Base-by-base conservation (phyloP, 2,888 invertebrate species). In the Mesorhabditis spiculigera region DNA sequence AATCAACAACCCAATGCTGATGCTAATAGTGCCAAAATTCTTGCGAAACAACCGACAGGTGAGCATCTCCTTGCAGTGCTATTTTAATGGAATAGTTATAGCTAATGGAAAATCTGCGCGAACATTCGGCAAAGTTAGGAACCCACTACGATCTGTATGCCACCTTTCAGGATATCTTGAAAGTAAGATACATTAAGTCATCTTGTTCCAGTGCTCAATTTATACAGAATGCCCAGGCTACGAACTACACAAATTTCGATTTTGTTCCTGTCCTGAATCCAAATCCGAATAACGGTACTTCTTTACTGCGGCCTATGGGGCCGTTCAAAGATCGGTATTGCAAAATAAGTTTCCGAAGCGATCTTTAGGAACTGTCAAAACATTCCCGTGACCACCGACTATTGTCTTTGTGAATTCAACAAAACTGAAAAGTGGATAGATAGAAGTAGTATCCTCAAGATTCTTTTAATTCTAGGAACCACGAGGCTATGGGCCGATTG, bases 61-160 rank as follows among this genome's bases (percentile, higher is more conserved):
- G 58, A 50, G 58, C 28, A 28, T 28, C 28, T 28, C 28, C 28
- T 28, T 3, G 28, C 28, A 28, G 28, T 28, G 28, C 28, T 3
- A 28, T n/a, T 50, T 13, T 50, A 1, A 50, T 13, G n/a, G 58
- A 50, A 50, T 13, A 50, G 1, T 50, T 50, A 28, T 28, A 50
- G 58, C 58, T 50, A 50, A 50, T 50, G n/a, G n/a, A 50, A n/a
- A 50, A 50, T 50, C 58, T 50, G 58, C 58, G n/a, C 8, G 58
- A 50, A n/a, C 8, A 50, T n/a, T 50, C 58, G 10, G 3, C n/a
- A 13, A 10, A n/a, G 8, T 50, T 50, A 50, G 10, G 8, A n/a
- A 50, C 58, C 8, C 58, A 50, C 8, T 50, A 13, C 58, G 58
- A 50, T n/a, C 10, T 50, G 8, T n/a, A 50, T 3, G 58, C 58